Evolutionary conservation across 35 echinoderm and acorn worm species (phyloP).

Genomic region (Heliocidaris tuberculata): DNA sequence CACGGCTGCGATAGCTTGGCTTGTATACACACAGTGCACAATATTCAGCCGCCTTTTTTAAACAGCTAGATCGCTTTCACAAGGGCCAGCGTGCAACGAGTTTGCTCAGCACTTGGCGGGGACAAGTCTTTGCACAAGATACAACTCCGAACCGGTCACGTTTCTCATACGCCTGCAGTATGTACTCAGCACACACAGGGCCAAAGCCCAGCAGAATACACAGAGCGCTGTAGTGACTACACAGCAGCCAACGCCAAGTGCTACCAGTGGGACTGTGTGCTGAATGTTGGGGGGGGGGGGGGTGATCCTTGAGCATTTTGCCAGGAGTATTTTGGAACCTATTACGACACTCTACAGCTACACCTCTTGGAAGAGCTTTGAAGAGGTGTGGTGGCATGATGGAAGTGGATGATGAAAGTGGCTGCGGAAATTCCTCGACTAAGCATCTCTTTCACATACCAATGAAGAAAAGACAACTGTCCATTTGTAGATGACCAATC

Average conservation of each 20-base stretch:
- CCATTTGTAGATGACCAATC: not conserved
- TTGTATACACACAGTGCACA: conserved; percentile 6
- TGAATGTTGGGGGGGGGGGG: not conserved
- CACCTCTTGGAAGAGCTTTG: not conserved
- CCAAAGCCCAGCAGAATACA: not conserved
- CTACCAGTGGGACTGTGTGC: not conserved
- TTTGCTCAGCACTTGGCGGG: conserved; percentile 34
- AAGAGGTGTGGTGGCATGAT: not conserved
- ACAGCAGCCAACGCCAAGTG: conserved; percentile 14
- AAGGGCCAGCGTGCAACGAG: conserved; percentile 24
- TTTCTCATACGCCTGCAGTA: conserved; percentile 30
- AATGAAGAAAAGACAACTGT: not conserved
- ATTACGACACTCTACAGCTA: not conserved
- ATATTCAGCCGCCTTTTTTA: conserved; percentile 30
- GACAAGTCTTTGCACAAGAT: conserved; percentile 39
- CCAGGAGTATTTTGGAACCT: not conserved
- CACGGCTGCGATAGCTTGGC: conserved; percentile 25
- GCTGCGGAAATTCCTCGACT: not conserved
- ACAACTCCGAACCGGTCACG: conserved; percentile 24
- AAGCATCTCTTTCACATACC: conserved; percentile 1
- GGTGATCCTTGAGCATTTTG: not conserved
- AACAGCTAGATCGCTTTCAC: conserved; percentile 39
- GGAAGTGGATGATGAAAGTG: not conserved
- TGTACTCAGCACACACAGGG: conserved; percentile 27
- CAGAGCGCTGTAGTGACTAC: not conserved